phyloP scores from a whole-genome alignment of 2,113 vertebrate genomes.

The Phylloscopus trochilus region DNA sequence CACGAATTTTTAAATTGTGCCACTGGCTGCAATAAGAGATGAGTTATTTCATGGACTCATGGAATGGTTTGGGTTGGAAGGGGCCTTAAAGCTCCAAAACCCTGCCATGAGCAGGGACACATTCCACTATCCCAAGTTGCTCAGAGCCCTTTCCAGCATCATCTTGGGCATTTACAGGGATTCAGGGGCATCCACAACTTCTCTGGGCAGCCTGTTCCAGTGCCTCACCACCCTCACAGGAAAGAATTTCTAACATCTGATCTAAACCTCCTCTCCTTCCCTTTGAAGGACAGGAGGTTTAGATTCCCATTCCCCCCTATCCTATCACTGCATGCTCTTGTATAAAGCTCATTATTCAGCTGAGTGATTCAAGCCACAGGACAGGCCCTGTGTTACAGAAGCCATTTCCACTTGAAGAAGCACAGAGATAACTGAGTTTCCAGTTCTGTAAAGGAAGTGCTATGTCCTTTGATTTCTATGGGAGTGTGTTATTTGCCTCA shows the following conservation, averaged over 20 bases:
- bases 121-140: background rate
- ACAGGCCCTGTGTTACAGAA: background rate
- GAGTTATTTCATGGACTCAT: background rate
- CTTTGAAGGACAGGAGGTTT: background rate
- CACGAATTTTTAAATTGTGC: background rate
- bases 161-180: background rate
- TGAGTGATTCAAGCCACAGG: background rate
- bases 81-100: background rate
- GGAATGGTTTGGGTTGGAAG: background rate
- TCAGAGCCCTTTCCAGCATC: background rate
- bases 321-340: background rate
- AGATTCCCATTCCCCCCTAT: background rate
- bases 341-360: background rate
- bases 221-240: background rate
- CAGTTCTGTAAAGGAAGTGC: background rate
- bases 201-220: background rate
- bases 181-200: background rate
- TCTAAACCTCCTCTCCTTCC: background rate
- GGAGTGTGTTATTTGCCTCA: background rate
- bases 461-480: background rate
- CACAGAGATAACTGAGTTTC: background rate
- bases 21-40: background rate
- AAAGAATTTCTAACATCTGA: background rate
- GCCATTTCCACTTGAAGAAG: background rate
- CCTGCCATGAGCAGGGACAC: background rate